phyloP scores from a whole-genome alignment of 2,888 invertebrate genomes.

The Caenorhabditis wallacei region DNA sequence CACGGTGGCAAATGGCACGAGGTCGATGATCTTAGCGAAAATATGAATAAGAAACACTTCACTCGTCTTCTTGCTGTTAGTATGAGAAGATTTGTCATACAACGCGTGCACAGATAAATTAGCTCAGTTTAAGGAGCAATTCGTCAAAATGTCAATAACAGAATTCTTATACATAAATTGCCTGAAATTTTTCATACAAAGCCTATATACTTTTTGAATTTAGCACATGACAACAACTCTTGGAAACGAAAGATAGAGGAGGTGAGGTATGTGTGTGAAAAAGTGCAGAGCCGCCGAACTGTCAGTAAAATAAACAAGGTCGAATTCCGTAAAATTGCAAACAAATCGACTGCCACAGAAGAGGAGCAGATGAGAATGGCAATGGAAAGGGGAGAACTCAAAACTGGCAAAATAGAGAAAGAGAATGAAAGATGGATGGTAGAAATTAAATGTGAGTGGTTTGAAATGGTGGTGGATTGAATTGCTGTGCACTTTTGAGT shows the following conservation, averaged over 20 bases:
- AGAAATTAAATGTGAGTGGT: neutral
- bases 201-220: neutral
- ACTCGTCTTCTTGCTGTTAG: constrained; percentile 14
- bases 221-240: neutral
- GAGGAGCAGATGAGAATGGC: constrained; percentile 5
- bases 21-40: constrained; percentile 10
- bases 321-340: constrained; percentile 62
- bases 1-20: constrained; percentile 30
- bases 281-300: constrained; percentile 53
- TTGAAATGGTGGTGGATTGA: neutral
- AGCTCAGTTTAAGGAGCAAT: constrained; percentile 52
- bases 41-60: neutral
- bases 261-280: constrained; percentile 13
- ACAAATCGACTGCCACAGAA: constrained; percentile 49
- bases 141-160: constrained; percentile 33
- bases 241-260: neutral
- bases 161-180: constrained; percentile 25
- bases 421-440: constrained; percentile 1
- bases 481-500: constrained; percentile 18
- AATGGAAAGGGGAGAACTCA: neutral
- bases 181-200: constrained; percentile 33
- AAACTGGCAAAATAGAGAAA: constrained; percentile 5
- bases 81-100: constrained; percentile 10
- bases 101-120: constrained; percentile 38
- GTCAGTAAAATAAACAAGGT: constrained; percentile 61